A percentile compares a stretch with the other conserved stretches of the same genome.
Evolutionary conservation across 2,797 vertebrate genomes (phyloP).

Genomic region (Gadopsis bispinosus): DNA sequence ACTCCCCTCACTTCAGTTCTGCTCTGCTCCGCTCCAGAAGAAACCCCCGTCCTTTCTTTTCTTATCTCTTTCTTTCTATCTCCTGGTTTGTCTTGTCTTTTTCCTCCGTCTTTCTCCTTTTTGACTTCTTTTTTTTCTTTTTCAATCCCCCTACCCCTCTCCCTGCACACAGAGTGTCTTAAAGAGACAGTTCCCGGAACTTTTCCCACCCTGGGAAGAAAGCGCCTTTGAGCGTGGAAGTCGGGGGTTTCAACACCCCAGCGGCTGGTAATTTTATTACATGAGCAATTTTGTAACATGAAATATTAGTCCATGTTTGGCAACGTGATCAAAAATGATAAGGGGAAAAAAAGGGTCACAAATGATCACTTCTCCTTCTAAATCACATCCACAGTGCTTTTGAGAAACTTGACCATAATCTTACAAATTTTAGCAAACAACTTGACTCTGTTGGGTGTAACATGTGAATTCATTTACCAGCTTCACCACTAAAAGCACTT

Average conservation of each 20-base stretch:
- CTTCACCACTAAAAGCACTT: slow-evolving; percentile 56
- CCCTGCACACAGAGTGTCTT: slow-evolving; percentile 74
- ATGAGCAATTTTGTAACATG: slow-evolving; percentile 43
- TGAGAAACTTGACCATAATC: slow-evolving; percentile 30
- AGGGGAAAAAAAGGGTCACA: slow-evolving; percentile 14
- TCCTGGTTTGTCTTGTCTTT: slow-evolving; percentile 42
- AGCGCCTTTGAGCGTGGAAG: slow-evolving; percentile 69
- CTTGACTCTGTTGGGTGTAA: slow-evolving; percentile 23
- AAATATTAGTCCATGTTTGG: slow-evolving; percentile 54
- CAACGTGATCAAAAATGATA: slow-evolving; percentile 24
- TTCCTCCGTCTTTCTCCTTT: slow-evolving; percentile 32
- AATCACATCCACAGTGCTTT: slow-evolving; percentile 49
- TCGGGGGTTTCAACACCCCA: slow-evolving; percentile 57
- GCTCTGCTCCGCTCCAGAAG: slow-evolving; percentile 44
- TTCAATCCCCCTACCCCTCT: slow-evolving; percentile 57
- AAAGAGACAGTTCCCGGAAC: slow-evolving; percentile 86
- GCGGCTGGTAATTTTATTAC: slow-evolving; percentile 59
- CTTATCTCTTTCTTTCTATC: slow-evolving; percentile 46
- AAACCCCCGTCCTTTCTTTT: slow-evolving; percentile 46
- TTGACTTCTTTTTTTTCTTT: slow-evolving; percentile 51
- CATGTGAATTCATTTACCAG: slow-evolving; percentile 57
- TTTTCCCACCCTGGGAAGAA: slow-evolving; percentile 77
- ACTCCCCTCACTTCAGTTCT: slow-evolving; percentile 47
- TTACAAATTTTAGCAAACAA: slow-evolving; percentile 54
- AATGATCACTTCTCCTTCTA: slow-evolving; percentile 27